Evolutionary conservation across 2,113 vertebrate species (phyloP), one percentile per base, ranked within the genome.

Genomic region (Physeter macrocephalus): DNA sequence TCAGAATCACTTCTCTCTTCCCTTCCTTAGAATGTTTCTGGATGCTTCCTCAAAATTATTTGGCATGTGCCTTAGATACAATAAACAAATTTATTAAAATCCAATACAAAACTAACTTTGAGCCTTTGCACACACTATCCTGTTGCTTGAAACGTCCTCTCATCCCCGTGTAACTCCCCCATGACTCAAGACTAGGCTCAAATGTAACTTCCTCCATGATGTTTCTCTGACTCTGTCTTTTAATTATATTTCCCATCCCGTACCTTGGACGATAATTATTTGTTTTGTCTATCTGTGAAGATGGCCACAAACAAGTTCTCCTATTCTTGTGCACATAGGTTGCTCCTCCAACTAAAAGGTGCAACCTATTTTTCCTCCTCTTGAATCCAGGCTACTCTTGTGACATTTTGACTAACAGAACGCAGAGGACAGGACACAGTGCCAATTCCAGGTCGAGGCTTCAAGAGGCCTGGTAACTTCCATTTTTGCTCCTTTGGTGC

Each of bases 1-100:
- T 96, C 77, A 93, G 90, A 97, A 96, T 88, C 41, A 95, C n/a
- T 93, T 94, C 20, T 75, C 49, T 93, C 36, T 90, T 67, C 62
- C 41, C 11, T 93, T 91, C n/a, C 61, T 95, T 54, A 82, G 71
- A 20, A 81, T 20, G 25, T 82, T 96, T 92, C 54, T 85, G 54
- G 43, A 41, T 88, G 43, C 66, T 77, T 97, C 71, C 52, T 95
- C 31, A 93, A 93, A 92, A 95, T 93, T 81, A 82, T 20, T 69
- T 96, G 87, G 78, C 46, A 88, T 67, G 39, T 61, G 34, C 52
- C 39, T 66, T 80, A 62, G 88, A 93, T 59, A 94, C 62, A 95
- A 92, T 39, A 75, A 94, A 39, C 29, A 59, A 93, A 89, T 29
- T n/a, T 57, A 93, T 69, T 77, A 86, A 71, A 96, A 87, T 77